phyloP scores from a whole-genome alignment of 2,797 vertebrate species.

The Hydrocynus forskahlii region DNA sequence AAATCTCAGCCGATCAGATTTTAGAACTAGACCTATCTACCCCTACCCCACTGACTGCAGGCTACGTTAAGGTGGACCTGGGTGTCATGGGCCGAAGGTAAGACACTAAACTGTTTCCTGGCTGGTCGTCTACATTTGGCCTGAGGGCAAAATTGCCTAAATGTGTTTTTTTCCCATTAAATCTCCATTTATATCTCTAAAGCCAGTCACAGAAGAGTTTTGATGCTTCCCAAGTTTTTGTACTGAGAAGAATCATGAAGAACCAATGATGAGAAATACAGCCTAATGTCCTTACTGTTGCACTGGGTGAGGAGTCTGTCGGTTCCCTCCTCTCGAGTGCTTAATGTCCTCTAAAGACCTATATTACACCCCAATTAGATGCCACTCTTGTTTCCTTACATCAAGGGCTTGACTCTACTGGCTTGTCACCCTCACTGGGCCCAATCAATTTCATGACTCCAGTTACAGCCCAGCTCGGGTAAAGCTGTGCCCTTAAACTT shows the following conservation, averaged over 20 bases:
- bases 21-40: too few species aligned
- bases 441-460: slow-evolving; percentile 91
- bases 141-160: not conserved
- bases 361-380: slow-evolving; percentile 89
- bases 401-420: slow-evolving; percentile 88
- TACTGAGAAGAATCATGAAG: slow-evolving; percentile 19
- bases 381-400: slow-evolving; percentile 90
- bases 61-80: too few species aligned
- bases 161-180: not conserved
- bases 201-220: not conserved
- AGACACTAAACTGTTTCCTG: not conserved
- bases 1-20: too few species aligned
- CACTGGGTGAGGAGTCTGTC: slow-evolving; percentile 71
- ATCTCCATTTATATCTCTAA: not conserved
- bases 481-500: slow-evolving; percentile 88
- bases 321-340: slow-evolving; percentile 75
- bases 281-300: slow-evolving; percentile 38
- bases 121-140: not conserved
- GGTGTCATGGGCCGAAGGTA: not conserved
- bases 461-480: slow-evolving; percentile 82
- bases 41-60: too few species aligned
- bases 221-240: not conserved
- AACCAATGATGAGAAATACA: slow-evolving; percentile 10
- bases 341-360: slow-evolving; percentile 89
- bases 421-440: slow-evolving; percentile 85